Evolutionary conservation across 2,797 vertebrate genomes (phyloP).

Genomic region (Poecilia velifera): DNA sequence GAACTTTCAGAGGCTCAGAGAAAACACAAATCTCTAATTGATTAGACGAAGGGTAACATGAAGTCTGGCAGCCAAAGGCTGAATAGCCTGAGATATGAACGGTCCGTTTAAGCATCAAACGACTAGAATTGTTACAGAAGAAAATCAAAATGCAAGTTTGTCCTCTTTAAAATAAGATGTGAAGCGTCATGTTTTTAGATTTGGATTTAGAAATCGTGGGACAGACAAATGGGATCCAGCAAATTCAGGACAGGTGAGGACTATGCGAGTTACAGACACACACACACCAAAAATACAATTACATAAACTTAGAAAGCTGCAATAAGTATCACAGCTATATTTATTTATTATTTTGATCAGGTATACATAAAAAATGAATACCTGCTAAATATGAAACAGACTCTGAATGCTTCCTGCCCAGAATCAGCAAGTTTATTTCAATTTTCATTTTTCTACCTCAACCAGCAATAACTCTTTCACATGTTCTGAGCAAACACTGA

Average conservation of each 20-base stretch:
- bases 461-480: not conserved
- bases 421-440: not conserved
- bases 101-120: not conserved
- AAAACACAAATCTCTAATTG: slow-evolving; percentile 3
- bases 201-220: not conserved
- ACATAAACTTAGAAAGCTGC: too few relatives aligned
- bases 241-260: not conserved
- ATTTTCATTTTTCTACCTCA: not conserved
- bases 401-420: not conserved
- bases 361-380: not conserved
- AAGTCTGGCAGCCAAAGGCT: not conserved
- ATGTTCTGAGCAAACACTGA: not conserved
- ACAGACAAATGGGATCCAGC: not conserved
- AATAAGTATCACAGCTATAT: not conserved
- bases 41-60: not conserved
- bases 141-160: not conserved
- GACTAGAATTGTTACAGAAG: not conserved
- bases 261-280: not conserved
- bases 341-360: not conserved
- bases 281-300: too few relatives aligned
- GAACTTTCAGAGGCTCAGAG: slow-evolving; percentile 13
- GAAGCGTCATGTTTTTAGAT: not conserved
- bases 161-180: not conserved
- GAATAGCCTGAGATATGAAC: not conserved
- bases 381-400: not conserved